A percentile compares a stretch with the other conserved stretches of the same genome.
phyloP scores from a whole-genome alignment of 53 echinoderm and acorn worm species.

The Paracentrotus lividus region DNA sequence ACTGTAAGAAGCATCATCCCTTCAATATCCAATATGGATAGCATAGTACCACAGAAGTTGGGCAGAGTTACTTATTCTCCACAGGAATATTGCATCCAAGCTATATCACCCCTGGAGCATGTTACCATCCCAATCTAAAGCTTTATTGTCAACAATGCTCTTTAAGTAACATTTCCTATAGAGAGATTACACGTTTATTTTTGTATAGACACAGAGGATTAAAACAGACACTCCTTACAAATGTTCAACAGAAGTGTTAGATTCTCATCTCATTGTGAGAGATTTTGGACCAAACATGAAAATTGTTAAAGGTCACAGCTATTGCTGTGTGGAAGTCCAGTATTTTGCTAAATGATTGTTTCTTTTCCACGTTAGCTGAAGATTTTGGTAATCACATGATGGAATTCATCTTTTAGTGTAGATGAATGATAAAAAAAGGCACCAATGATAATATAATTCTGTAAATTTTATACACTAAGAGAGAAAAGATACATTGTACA shows the following conservation, averaged over 20 bases:
- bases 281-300: background rate
- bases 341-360: background rate
- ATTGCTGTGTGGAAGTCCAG: background rate
- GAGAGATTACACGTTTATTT: conserved; percentile 15
- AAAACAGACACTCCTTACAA: conserved; percentile 17
- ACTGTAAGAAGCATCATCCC: background rate
- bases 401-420: background rate
- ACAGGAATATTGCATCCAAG: background rate
- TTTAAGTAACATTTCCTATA: background rate
- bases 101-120: background rate
- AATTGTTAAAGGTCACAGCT: background rate
- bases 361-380: no score
- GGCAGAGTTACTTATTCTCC: background rate
- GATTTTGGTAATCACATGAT: background rate
- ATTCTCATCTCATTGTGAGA: background rate
- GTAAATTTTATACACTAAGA: background rate
- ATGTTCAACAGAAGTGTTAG: background rate
- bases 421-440: background rate
- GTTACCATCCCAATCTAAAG: conserved; percentile 6
- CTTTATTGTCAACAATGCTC: conserved; percentile 17
- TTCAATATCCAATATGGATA: no score
- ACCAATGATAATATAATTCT: background rate
- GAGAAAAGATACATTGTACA: background rate
- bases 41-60: background rate
- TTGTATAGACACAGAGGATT: conserved; percentile 14